These are phyloP conservation scores for Phylloscopus trochiloides DNA, from an alignment of 2,113 vertebrate species.

Conservation along the genomic window DNA sequence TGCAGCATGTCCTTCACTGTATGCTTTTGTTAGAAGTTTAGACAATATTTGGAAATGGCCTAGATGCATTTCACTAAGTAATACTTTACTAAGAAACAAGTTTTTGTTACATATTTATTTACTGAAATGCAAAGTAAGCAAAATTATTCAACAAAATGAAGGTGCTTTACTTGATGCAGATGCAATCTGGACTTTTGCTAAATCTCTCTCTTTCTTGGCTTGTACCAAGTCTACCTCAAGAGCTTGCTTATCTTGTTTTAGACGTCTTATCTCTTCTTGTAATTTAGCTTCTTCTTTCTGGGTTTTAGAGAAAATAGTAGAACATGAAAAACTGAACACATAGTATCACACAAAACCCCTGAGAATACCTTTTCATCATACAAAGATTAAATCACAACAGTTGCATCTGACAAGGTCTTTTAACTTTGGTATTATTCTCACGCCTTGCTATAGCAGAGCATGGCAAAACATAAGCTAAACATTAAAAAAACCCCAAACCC, in stretches of 20 bases:
- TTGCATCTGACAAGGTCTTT: neutral
- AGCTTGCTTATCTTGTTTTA: constrained; percentile 87
- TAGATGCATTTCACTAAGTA: neutral
- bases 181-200: constrained; percentile 74
- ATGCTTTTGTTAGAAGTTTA: neutral
- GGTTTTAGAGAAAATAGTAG: neutral
- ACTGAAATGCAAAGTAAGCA: neutral
- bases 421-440: neutral
- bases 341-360: neutral
- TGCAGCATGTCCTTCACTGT: neutral
- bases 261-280: constrained; percentile 76
- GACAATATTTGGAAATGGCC: neutral
- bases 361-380: neutral
- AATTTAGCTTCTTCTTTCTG: constrained; percentile 83
- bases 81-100: neutral
- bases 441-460: neutral
- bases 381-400: neutral
- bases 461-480: neutral
- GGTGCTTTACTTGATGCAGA: constrained; percentile 77
- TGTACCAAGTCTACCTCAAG: constrained; percentile 84
- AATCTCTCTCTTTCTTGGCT: constrained; percentile 83
- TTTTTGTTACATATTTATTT: neutral
- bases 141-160: neutral
- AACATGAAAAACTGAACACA: neutral
- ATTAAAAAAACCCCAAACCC: neutral